Evolutionary conservation across 1,140 invertebrate genomes (phyloP).

Genomic region (Leptinotarsa texana): DNA sequence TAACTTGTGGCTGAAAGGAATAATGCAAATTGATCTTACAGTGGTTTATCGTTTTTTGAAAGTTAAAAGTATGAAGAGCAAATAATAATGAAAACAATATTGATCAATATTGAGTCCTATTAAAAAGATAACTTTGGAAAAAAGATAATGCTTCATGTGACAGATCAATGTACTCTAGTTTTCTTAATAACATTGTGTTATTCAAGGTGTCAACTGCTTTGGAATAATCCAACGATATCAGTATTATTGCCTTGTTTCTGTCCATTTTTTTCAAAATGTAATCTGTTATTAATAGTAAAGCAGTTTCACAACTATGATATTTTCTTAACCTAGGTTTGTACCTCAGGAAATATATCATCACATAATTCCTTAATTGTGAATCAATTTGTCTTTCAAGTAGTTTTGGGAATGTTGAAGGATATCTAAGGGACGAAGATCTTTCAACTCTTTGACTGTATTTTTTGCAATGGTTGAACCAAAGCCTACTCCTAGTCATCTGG

Average conservation of each 20-base stretch:
- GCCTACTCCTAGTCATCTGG: neutral
- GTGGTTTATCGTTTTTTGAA: too few relatives aligned
- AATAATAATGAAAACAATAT: too few relatives aligned
- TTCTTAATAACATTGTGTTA: neutral
- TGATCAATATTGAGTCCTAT: too few relatives aligned
- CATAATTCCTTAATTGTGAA: neutral
- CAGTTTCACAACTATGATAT: neutral
- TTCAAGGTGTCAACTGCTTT: neutral
- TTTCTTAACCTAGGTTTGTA: neutral
- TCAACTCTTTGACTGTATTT: neutral
- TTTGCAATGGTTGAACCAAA: neutral
- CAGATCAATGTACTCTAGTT: neutral
- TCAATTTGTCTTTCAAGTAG: neutral
- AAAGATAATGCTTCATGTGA: too few relatives aligned
- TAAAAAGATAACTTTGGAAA: too few relatives aligned
- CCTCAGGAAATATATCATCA: neutral
- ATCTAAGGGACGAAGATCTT: neutral
- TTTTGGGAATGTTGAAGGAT: neutral
- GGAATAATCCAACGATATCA: neutral
- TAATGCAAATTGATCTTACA: too few relatives aligned
- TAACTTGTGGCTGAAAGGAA: too few relatives aligned
- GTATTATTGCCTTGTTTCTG: neutral
- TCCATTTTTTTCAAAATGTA: neutral
- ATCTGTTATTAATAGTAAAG: neutral
- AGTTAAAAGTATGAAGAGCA: too few relatives aligned